phyloP scores from a whole-genome alignment of 2,888 invertebrate species.

The Esperia sulphurella region DNA sequence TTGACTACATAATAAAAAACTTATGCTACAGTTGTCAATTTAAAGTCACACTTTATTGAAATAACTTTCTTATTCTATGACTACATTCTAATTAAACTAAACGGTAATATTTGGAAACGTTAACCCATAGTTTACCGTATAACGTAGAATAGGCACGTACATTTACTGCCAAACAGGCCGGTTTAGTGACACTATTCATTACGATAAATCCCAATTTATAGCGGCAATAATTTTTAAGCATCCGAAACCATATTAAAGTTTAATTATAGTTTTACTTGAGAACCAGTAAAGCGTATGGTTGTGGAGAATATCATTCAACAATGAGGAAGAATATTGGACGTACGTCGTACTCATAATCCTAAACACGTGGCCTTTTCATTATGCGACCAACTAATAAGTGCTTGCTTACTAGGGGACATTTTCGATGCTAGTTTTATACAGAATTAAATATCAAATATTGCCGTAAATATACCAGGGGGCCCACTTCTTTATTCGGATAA shows the following conservation, averaged over 20 bases:
- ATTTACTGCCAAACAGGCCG: constrained; percentile 30
- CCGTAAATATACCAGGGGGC: no score
- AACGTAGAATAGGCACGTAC: constrained; percentile 24
- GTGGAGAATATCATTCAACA: constrained; percentile 1
- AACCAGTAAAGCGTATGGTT: constrained; percentile 11
- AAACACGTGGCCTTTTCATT: constrained; percentile 70
- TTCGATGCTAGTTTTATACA: no score
- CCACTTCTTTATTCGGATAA: no score
- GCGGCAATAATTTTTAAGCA: constrained; percentile 52
- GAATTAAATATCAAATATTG: no score
- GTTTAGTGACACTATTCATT: constrained; percentile 50
- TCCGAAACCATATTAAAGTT: constrained; percentile 51
- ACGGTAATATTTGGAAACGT: no score
- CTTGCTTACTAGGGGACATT: constrained; percentile 32
- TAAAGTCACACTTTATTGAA: no score
- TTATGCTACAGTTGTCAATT: no score
- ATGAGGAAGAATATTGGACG: constrained; percentile 23
- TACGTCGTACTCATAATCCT: constrained; percentile 52
- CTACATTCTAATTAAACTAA: no score
- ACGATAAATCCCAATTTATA: constrained; percentile 50
- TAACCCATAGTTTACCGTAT: no score
- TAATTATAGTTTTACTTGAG: constrained; percentile 25
- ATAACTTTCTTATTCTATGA: no score
- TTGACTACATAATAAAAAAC: no score
- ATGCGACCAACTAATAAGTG: constrained; percentile 64